Evolutionary conservation across 92 coral and sea anemone species (phyloP).

Genomic region (Umimayanthus chanpuru): DNA sequence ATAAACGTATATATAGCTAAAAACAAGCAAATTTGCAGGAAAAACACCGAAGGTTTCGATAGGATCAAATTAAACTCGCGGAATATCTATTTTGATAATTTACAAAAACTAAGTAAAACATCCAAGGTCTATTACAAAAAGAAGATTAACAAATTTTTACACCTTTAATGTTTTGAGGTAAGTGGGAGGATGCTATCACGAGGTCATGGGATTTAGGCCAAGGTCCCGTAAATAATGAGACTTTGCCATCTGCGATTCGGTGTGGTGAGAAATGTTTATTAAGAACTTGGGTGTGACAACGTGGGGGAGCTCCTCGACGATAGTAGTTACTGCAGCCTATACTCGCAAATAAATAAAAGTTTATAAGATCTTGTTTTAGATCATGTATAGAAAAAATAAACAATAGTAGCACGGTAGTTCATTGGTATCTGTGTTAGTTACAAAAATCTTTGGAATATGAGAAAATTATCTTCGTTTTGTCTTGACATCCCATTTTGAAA

Average conservation of each 20-base stretch:
- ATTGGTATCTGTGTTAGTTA: neutral
- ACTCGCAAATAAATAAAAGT: neutral
- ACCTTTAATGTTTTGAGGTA: neutral
- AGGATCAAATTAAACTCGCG: neutral
- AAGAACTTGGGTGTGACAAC: conserved; percentile 16
- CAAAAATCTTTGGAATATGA: neutral
- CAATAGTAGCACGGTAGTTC: neutral
- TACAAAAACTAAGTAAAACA: neutral
- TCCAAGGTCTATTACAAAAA: neutral
- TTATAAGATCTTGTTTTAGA: too few relatives aligned
- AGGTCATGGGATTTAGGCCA: conserved; percentile 23
- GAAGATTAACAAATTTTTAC: neutral
- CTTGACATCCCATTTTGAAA: neutral
- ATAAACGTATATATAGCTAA: too few relatives aligned
- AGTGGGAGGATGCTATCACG: neutral
- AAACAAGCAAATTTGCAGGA: too few relatives aligned
- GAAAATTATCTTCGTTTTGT: neutral
- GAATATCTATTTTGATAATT: neutral
- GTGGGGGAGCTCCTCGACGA: conserved; percentile 28
- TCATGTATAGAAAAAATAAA: neutral
- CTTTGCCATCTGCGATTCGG: conserved; percentile 13
- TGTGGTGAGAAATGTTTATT: conserved; percentile 15
- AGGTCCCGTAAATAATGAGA: neutral
- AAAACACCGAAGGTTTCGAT: neutral
- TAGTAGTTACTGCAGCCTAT: neutral